Conservation (phyloP, 1,140 invertebrate genomes). For the Anoplophora glabripennis region DNA sequence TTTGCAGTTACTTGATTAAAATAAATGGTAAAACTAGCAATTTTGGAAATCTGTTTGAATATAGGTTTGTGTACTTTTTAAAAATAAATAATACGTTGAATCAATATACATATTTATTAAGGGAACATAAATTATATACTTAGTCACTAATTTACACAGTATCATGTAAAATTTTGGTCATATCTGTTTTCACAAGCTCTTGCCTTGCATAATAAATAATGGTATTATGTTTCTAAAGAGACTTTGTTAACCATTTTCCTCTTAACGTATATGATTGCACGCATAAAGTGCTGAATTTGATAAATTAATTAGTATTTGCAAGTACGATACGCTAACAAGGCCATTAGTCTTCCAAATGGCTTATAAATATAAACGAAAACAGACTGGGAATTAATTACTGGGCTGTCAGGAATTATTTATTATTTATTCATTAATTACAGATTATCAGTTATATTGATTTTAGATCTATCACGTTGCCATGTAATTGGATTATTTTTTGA, state of each 20-base stretch:
- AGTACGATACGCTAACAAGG: constrained; percentile 1
- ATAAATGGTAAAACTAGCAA: no score
- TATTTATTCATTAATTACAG: constrained; percentile 1
- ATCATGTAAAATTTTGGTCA: neutral
- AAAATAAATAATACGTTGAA: no score
- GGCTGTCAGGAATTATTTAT: constrained; percentile 2
- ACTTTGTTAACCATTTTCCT: no score
- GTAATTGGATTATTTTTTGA: no score
- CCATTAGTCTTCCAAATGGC: constrained; percentile 2
- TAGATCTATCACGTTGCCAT: no score
- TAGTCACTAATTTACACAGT: neutral
- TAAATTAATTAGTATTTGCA: constrained; percentile 1
- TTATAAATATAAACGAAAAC: constrained; percentile 5
- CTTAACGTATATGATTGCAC: neutral
- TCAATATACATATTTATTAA: no score
- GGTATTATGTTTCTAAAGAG: neutral
- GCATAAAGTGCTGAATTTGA: neutral
- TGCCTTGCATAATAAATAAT: neutral
- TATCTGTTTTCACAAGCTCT: neutral
- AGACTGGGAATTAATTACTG: constrained; percentile 3
- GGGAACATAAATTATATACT: no score
- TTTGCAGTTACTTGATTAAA: no score
- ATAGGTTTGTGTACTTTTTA: no score
- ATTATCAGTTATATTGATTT: neutral
- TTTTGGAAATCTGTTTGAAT: no score